Conservation (phyloP, 2,888 invertebrate species). For the Adineta ricciae region DNA sequence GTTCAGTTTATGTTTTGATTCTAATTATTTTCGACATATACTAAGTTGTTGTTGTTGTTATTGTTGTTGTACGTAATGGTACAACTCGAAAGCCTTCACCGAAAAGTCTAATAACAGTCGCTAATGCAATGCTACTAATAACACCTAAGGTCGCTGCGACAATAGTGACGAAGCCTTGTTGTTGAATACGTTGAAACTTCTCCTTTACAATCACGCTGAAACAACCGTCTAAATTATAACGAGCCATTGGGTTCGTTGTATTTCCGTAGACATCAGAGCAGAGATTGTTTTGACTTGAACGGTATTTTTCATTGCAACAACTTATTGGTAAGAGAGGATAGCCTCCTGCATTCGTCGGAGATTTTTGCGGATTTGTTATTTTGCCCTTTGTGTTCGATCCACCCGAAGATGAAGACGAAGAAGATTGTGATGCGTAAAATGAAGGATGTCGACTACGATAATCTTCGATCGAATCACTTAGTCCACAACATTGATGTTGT, state of each 20-base stretch:
- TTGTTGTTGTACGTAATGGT: background rate
- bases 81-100: background rate
- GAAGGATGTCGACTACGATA: background rate
- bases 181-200: background rate
- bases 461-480: background rate
- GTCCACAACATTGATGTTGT: slow-evolving; percentile 18
- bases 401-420: background rate
- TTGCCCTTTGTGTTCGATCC: background rate
- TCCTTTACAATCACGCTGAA: background rate
- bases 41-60: background rate
- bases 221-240: background rate
- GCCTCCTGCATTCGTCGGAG: background rate
- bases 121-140: background rate
- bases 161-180: background rate
- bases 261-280: background rate
- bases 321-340: background rate
- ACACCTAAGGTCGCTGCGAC: background rate
- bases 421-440: background rate
- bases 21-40: background rate
- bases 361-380: background rate
- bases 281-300: background rate
- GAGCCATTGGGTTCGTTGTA: background rate
- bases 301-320: slow-evolving; percentile 19
- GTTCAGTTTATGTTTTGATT: background rate
- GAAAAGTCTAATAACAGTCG: background rate